Evolutionary conservation across 2,888 invertebrate genomes (phyloP).

Genomic region (Masnerella sp.): DNA sequence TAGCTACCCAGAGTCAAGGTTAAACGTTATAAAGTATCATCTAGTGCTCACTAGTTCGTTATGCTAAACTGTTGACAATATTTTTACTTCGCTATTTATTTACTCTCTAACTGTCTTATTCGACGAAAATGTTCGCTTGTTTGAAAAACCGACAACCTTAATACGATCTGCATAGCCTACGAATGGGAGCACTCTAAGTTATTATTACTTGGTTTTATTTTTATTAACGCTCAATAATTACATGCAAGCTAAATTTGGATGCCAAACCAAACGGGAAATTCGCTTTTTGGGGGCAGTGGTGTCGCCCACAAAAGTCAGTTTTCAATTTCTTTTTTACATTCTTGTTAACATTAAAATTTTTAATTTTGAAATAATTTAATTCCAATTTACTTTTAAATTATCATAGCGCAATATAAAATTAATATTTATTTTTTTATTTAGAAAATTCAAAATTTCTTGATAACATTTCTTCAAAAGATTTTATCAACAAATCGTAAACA

Average conservation of each 20-base stretch:
- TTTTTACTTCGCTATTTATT: slow-evolving; percentile 38
- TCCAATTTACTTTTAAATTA: no score
- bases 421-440: no score
- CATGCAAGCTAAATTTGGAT: slow-evolving; percentile 44
- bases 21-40: slow-evolving; percentile 71
- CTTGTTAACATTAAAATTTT: no score
- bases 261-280: slow-evolving; percentile 39
- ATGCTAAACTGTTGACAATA: slow-evolving; percentile 30
- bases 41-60: slow-evolving; percentile 48
- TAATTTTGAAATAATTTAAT: no score
- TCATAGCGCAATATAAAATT: no score
- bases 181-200: slow-evolving; percentile 42
- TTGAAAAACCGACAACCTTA: slow-evolving; percentile 39
- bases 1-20: slow-evolving; percentile 76
- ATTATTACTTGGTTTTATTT: slow-evolving; percentile 56
- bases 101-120: slow-evolving; percentile 1
- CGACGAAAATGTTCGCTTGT: slow-evolving; percentile 20
- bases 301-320: no score
- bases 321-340: no score
- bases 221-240: slow-evolving; percentile 56
- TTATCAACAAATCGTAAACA: no score
- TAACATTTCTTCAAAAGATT: no score
- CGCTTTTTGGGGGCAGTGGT: slow-evolving; percentile 28
- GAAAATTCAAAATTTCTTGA: no score
- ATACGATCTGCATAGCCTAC: slow-evolving; percentile 24